Percentiles rank a stretch among this genome's conserved stretches.
These are phyloP conservation scores for Prionace glauca DNA, from an alignment of 2,797 vertebrate genomes.

Conservation along the genomic window DNA sequence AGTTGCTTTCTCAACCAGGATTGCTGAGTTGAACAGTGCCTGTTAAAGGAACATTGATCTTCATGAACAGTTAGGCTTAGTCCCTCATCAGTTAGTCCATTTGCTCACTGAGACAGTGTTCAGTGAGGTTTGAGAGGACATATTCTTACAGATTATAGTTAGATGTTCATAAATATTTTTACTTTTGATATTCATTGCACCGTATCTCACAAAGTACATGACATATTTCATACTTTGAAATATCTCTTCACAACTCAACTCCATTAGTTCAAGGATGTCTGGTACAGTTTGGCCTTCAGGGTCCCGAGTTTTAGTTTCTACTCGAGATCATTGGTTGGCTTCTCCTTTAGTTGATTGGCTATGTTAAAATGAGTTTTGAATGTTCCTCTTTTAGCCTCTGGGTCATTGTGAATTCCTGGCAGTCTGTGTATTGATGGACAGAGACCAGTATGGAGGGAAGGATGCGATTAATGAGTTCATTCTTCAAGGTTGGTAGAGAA, in stretches of 20 bases:
- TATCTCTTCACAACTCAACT: background rate
- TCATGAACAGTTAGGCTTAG: background rate
- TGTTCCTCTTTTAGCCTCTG: background rate
- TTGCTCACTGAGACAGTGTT: background rate
- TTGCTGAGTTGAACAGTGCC: background rate
- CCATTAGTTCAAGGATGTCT: background rate
- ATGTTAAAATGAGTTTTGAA: background rate
- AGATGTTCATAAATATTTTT: background rate
- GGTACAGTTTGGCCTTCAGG: background rate
- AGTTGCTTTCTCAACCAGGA: background rate
- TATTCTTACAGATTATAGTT: background rate
- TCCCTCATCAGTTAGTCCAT: background rate
- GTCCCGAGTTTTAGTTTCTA: background rate
- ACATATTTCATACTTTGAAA: background rate
- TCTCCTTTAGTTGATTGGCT: background rate
- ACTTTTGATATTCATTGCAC: background rate
- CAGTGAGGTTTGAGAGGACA: background rate
- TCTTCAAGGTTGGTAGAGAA: background rate
- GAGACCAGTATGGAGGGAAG: background rate
- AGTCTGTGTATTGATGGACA: background rate
- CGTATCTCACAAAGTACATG: background rate
- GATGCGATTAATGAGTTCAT: background rate
- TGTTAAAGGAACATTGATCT: background rate
- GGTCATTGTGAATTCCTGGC: background rate
- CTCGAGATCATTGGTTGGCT: background rate